phyloP scores from a whole-genome alignment of 2,113 vertebrate genomes.

The Halcyon malimbica region DNA sequence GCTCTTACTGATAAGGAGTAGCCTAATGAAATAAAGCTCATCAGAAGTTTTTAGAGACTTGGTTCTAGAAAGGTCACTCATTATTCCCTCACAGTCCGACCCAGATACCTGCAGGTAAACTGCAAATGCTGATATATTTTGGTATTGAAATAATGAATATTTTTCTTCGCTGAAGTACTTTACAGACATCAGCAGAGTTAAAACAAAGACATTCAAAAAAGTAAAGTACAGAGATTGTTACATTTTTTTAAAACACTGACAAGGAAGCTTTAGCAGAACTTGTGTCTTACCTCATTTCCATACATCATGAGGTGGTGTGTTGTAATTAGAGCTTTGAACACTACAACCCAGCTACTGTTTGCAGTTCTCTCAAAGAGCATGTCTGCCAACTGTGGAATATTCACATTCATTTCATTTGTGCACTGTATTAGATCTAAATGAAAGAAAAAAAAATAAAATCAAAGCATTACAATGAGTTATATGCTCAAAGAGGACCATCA shows the following conservation, averaged over 20 bases:
- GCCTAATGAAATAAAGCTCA: background rate
- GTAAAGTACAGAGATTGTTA: background rate
- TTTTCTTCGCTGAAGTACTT: background rate
- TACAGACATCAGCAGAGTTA: background rate
- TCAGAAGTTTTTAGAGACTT: background rate
- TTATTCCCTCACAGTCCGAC: background rate
- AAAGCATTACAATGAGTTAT: slow-evolving; percentile 7
- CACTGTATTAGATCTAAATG: slow-evolving; percentile 90
- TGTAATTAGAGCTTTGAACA: slow-evolving; percentile 96
- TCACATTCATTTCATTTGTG: slow-evolving; percentile 95
- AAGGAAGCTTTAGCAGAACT: background rate
- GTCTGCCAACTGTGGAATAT: slow-evolving; percentile 90
- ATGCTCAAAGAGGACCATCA: background rate
- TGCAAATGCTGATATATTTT: background rate
- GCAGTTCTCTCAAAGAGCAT: slow-evolving; percentile 87
- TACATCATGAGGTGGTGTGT: slow-evolving; percentile 98
- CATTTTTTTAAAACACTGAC: background rate
- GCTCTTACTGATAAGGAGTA: background rate
- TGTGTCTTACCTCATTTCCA: slow-evolving; percentile 89
- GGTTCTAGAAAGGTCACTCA: background rate
- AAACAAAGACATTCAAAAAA: background rate
- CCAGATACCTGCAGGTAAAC: background rate
- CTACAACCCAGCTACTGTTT: slow-evolving; percentile 96
- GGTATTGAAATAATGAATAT: background rate
- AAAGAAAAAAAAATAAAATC: background rate